A percentile compares a stretch with the other conserved stretches of the same genome.
Evolutionary conservation across 2,113 vertebrate species (phyloP).

Genomic region (Ceyx cyanopectus): DNA sequence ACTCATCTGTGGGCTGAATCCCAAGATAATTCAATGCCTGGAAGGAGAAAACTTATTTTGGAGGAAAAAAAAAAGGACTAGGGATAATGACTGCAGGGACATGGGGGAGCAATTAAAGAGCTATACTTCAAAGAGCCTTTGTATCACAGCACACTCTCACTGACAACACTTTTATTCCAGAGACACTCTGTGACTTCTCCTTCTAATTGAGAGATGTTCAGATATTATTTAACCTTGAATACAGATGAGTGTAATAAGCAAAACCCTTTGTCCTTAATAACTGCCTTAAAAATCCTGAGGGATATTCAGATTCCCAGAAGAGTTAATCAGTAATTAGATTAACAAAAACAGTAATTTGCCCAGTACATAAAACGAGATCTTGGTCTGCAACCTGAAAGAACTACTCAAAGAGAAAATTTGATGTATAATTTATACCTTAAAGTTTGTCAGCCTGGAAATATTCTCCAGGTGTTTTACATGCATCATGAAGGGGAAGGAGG

Average conservation of each 20-base stretch:
- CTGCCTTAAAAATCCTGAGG: constrained; percentile 29
- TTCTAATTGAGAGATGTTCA: constrained; percentile 54
- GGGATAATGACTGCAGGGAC: constrained; percentile 46
- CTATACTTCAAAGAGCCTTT: constrained; percentile 54
- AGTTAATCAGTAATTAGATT: constrained; percentile 54
- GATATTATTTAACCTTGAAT: constrained; percentile 63
- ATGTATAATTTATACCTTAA: background rate
- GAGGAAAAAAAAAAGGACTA: background rate
- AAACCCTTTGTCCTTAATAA: constrained; percentile 46
- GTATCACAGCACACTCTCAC: constrained; percentile 8
- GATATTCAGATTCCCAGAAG: constrained; percentile 7
- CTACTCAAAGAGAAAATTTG: background rate
- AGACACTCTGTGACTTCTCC: constrained; percentile 7
- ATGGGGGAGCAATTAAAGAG: constrained; percentile 50
- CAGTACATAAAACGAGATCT: background rate
- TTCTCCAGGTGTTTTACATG: background rate
- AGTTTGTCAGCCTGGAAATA: background rate
- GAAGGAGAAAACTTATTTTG: constrained; percentile 35
- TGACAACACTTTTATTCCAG: constrained; percentile 47
- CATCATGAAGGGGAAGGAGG: background rate
- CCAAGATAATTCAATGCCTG: constrained; percentile 89
- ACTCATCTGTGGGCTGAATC: no score
- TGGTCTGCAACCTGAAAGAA: background rate
- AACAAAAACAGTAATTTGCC: constrained; percentile 46
- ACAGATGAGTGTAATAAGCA: constrained; percentile 16